Base-by-base conservation (phyloP, 2,113 vertebrate species). In the Donacobius atricapilla region DNA sequence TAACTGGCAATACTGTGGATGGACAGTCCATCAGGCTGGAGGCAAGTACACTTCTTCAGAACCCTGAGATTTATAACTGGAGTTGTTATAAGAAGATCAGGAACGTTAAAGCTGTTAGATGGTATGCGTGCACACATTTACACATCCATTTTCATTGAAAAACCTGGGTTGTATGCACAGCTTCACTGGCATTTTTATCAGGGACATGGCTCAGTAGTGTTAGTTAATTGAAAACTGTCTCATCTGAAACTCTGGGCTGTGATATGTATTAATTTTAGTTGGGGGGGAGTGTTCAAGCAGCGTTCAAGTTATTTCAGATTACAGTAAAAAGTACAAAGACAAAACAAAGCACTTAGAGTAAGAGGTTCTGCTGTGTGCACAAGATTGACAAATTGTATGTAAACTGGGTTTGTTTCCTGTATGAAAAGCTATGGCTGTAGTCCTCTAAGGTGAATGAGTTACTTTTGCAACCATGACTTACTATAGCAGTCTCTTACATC, bases 81-180 rank as follows among this genome's bases (percentile, higher is more conserved):
- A 45, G 22, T 17, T 24, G 19, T 72, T 58, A 42, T 1, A 0
- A 61, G 73, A 73, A 11, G 1, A 40, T 65, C 11, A 78, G 65
- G 27, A 70, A n/a, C 2, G 6, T 12, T 33, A 56, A 65, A 69
- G n/a, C 19, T 63, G 56, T 57, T 42, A 48, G 84, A 50, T 45
- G 17, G 11, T 61, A 30, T 3, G 16, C 30, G 35, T 1, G 2
- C 19, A 75, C 48, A 63, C 0, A 0, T 89, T 31, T 58, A 56
- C 31, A 23, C 8, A 47, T 2, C 24, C 33, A 28, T 68, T 70
- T 72, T 76, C 42, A 68, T 64, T 54, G 40, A 18, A 50, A 48
- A 40, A 44, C 31, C n/a, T 44, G 39, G 28, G 31, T 27, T 79
- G 47, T 37, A 44, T 37, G n/a, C 27, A 48, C 45, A 78, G 53